A percentile compares a stretch with the other conserved stretches of the same genome.
phyloP scores from a whole-genome alignment of 2,113 vertebrate species.

The Rhabdornis inornatus region DNA sequence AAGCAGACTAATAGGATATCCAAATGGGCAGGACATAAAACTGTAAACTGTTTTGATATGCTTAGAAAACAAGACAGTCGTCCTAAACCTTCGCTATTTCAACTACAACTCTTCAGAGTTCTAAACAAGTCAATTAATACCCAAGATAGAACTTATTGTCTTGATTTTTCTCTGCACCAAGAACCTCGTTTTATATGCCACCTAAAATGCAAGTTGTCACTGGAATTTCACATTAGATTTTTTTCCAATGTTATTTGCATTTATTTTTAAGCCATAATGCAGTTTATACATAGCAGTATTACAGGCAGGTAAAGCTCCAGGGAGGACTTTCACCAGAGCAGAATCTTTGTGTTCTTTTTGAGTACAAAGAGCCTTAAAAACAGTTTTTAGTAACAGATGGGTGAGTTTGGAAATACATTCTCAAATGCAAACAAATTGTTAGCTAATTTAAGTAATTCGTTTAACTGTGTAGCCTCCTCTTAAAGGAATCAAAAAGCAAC shows the following conservation, averaged over 20 bases:
- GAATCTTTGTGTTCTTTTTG: background rate
- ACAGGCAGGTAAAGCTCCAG: background rate
- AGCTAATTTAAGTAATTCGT: background rate
- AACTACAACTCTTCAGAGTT: background rate
- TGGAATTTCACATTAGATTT: background rate
- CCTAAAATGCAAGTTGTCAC: background rate
- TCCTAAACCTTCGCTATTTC: background rate
- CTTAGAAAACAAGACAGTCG: background rate
- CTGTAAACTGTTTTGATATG: background rate
- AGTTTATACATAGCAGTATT: background rate
- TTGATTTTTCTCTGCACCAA: background rate
- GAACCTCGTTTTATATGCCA: background rate
- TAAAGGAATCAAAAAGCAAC: background rate
- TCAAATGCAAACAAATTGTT: background rate
- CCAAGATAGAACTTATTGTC: background rate
- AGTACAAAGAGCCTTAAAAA: background rate
- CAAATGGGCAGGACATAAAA: background rate
- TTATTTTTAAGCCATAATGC: background rate
- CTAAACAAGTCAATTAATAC: background rate
- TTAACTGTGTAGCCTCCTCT: background rate
- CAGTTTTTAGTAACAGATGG: background rate
- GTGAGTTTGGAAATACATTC: background rate
- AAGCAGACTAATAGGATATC: background rate
- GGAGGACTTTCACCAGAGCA: background rate
- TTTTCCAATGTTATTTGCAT: background rate